A percentile compares a stretch with the other conserved stretches of the same genome.
Conservation (phyloP, 2,113 vertebrate species). For the Bostrychus sinensis region DNA sequence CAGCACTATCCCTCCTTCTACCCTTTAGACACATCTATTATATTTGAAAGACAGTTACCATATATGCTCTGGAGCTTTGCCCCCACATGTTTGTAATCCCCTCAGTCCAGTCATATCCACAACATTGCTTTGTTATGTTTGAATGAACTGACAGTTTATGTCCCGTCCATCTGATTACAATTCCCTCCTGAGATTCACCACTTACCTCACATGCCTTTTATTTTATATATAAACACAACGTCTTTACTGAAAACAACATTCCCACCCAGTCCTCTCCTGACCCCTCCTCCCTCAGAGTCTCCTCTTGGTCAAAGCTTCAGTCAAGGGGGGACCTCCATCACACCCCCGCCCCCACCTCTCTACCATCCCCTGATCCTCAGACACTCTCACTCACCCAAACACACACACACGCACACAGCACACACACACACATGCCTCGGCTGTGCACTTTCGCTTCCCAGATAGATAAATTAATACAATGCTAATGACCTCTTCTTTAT, state of each 20-base stretch:
- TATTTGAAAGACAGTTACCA: neutral
- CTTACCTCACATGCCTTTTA: constrained; percentile 37
- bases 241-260: constrained; percentile 34
- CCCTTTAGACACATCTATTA: neutral
- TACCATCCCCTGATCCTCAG: constrained; percentile 43
- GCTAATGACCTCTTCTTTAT: constrained; percentile 74
- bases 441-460: constrained; percentile 68
- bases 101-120: constrained; percentile 43
- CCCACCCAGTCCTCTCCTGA: constrained; percentile 47
- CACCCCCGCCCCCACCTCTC: constrained; percentile 17
- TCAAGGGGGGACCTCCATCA: constrained; percentile 44
- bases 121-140: constrained; percentile 42
- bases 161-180: constrained; percentile 24
- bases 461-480: constrained; percentile 74
- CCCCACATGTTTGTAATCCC: constrained; percentile 46
- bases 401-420: constrained; percentile 59
- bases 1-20: constrained; percentile 3
- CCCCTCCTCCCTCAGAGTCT: constrained; percentile 44
- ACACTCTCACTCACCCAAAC: constrained; percentile 61
- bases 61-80: constrained; percentile 53
- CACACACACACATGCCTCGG: constrained; percentile 49
- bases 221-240: constrained; percentile 49
- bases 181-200: constrained; percentile 25
- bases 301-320: constrained; percentile 63
- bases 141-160: constrained; percentile 45